Evolutionary conservation across 2,888 invertebrate genomes (phyloP), one percentile per base, ranked within the genome.

Genomic region (Amphipyra berbera): DNA sequence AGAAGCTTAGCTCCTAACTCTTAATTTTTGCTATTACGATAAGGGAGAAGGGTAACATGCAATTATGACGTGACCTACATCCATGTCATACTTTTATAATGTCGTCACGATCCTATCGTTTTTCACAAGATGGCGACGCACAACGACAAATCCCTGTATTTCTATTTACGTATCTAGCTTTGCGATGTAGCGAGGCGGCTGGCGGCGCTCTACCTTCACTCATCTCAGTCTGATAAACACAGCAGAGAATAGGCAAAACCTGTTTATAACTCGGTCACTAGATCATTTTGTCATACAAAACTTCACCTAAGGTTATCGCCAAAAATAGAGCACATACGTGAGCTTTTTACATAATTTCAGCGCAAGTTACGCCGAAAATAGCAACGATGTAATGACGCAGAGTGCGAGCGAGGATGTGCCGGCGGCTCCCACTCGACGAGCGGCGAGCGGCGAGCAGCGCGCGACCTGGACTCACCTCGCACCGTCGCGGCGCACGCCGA

Each of bases 311-410:
- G 92, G 94, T 91, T 94, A 93, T 88, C 79, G 89, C 93, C 91
- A 88, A 90, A 94, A 95, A 95, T 94, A 94, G 93, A 88, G 84
- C 89, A 89, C 90, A 91, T 92, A 92, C 91, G 90, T 88, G 91
- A 90, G 93, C 92, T 94, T 95, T 95, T 95, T 95, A 95, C 95
- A 95, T 95, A 95, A 95, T 95, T 95, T 95, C 93, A 94, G 92
- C 94, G 93, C 94, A 94, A 93, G 94, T 92, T 91, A 88, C 88
- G 87, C 91, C 90, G 89, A 93, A 95, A 95, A 95, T 95, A 95
- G 94, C 89, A 78, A 77, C 88, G 85, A 82, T 83, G 86, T 87
- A 84, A 88, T 93, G 93, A 93, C 93, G 93, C 91, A 91, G 89
- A 87, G 84, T 79, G 84, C 84, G 86, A 83, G 80, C 82, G 84